These are phyloP conservation scores for Nysson spinosus DNA, from an alignment of 2,888 invertebrate species.

Conservation along the genomic window DNA sequence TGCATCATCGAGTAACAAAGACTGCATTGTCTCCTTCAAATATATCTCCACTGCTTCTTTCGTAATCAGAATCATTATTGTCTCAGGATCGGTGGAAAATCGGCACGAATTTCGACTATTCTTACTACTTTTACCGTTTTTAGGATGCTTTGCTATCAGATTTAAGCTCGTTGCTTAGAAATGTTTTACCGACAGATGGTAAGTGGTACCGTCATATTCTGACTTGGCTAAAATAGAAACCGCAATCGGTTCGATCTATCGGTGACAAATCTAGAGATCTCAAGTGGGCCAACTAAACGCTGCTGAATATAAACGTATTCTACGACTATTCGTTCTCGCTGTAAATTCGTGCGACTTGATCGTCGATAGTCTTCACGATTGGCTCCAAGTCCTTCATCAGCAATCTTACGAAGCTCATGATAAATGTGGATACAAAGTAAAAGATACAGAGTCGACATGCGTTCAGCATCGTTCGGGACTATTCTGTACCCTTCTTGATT, in stretches of 20 bases:
- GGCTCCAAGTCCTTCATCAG: constrained; percentile 22
- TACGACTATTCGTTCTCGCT: constrained; percentile 10
- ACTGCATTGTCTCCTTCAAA: too few relatives aligned
- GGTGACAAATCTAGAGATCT: too few relatives aligned
- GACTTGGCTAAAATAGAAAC: too few relatives aligned
- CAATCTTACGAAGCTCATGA: constrained; percentile 20
- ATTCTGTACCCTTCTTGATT: not conserved
- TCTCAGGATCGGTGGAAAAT: constrained; percentile 28
- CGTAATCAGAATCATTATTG: constrained; percentile 36
- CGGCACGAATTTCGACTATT: constrained; percentile 3
- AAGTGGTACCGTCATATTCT: too few relatives aligned
- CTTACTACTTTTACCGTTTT: not conserved
- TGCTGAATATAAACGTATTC: too few relatives aligned
- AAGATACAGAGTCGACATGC: constrained; percentile 36
- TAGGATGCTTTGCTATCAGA: constrained; percentile 14
- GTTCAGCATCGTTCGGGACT: constrained; percentile 23
- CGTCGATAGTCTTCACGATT: constrained; percentile 3
- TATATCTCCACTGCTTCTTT: too few relatives aligned
- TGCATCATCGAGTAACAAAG: too few relatives aligned
- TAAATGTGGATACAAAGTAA: constrained; percentile 31
- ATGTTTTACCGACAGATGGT: too few relatives aligned
- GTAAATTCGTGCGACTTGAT: constrained; percentile 13
- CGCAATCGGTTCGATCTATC: too few relatives aligned
- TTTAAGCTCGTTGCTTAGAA: constrained; percentile 15
- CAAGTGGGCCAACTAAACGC: too few relatives aligned